These are phyloP conservation scores for Aegotheles bennettii DNA, from an alignment of 2,113 vertebrate species.

Conservation along the genomic window DNA sequence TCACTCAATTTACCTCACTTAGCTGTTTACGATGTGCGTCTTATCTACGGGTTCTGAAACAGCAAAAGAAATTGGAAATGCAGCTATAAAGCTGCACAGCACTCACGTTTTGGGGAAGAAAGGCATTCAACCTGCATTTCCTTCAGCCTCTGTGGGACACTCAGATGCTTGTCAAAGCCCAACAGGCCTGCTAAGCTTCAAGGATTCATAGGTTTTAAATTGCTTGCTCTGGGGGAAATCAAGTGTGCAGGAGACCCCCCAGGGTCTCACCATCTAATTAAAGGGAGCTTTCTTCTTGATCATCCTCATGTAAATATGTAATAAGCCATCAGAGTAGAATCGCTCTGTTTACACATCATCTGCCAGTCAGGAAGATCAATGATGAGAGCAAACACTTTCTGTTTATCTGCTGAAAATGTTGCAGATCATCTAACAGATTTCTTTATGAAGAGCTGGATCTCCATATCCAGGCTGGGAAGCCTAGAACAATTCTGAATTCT, in stretches of 20 bases:
- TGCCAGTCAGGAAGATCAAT: slow-evolving; percentile 18
- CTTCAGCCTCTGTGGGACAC: background rate
- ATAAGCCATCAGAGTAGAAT: slow-evolving; percentile 7
- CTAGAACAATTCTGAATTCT: background rate
- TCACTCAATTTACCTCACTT: background rate
- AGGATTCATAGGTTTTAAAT: slow-evolving; percentile 36
- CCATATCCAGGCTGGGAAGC: background rate
- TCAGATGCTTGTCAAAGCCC: background rate
- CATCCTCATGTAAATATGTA: slow-evolving; percentile 7
- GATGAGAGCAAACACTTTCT: background rate
- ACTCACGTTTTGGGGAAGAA: background rate
- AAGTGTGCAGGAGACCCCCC: background rate
- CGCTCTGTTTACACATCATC: slow-evolving; percentile 7
- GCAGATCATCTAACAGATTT: slow-evolving; percentile 38
- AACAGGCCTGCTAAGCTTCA: background rate
- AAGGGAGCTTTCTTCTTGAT: slow-evolving; percentile 31
- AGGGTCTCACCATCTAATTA: slow-evolving; percentile 25
- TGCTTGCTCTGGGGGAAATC: slow-evolving; percentile 8
- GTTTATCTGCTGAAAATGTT: slow-evolving; percentile 24
- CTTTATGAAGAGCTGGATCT: background rate
- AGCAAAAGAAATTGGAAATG: background rate
- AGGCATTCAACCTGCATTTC: background rate
- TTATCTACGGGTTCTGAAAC: background rate
- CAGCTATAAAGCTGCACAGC: background rate
- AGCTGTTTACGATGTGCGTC: background rate